phyloP scores from a whole-genome alignment of 2,113 vertebrate species.

The Taxidea taxus region DNA sequence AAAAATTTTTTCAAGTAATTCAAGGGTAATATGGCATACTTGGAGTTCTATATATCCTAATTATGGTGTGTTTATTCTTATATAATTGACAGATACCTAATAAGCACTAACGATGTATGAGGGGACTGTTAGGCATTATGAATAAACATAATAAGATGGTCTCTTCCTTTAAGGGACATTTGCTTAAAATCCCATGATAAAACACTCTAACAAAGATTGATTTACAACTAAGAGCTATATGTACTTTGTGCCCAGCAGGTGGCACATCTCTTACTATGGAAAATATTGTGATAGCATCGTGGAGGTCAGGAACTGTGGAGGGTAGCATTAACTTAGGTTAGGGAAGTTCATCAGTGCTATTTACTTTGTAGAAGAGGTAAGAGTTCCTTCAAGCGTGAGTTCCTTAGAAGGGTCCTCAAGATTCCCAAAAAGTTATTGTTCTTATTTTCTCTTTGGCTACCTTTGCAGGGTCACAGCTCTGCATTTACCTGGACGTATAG shows the following conservation, averaged over 20 bases:
- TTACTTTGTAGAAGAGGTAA: not conserved
- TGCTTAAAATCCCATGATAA: not conserved
- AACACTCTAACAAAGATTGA: not conserved
- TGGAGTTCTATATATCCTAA: not conserved
- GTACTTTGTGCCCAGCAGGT: not conserved
- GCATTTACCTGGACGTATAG: not conserved
- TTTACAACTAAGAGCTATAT: not conserved
- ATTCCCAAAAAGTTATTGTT: not conserved
- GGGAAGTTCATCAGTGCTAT: not conserved
- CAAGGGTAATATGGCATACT: not conserved
- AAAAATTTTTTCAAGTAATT: constrained; percentile 4
- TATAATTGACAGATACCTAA: not conserved
- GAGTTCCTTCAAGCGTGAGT: not conserved
- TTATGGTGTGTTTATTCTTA: not conserved
- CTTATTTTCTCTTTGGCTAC: not conserved
- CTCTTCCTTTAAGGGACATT: not conserved
- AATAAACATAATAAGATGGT: not conserved
- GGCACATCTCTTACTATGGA: not conserved
- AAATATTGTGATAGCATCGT: not conserved
- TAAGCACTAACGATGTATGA: not conserved
- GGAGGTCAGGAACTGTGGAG: not conserved
- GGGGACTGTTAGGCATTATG: not conserved
- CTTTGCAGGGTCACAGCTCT: not conserved
- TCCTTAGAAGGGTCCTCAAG: not conserved
- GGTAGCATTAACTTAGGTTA: not conserved